A percentile compares a stretch with the other conserved stretches of the same genome.
Conservation (phyloP, 2,888 invertebrate genomes). For the Trissolcus japonicus region DNA sequence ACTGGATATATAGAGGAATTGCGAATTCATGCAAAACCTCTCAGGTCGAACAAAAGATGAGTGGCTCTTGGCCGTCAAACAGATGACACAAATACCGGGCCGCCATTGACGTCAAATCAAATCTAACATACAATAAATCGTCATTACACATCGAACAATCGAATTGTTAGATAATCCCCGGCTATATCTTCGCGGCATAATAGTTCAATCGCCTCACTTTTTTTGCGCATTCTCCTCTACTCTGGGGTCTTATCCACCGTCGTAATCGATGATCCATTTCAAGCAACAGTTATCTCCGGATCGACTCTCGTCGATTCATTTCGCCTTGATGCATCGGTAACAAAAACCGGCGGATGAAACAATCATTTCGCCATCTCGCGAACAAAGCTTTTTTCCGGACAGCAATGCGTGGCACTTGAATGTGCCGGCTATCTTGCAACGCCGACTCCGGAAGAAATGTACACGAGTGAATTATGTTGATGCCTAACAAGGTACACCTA, state of each 20-base stretch:
- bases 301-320: conserved; percentile 6
- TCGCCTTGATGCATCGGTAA: conserved; percentile 5
- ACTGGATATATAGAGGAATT: too few relatives aligned
- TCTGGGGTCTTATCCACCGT: neutral
- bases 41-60: too few relatives aligned
- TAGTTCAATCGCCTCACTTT: neutral
- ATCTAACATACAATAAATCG: too few relatives aligned
- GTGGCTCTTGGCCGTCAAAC: too few relatives aligned
- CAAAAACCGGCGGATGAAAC: conserved; percentile 37
- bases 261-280: conserved; percentile 23
- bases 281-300: conserved; percentile 22
- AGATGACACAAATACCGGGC: too few relatives aligned
- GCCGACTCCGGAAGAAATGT: conserved; percentile 47
- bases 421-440: neutral
- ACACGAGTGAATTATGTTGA: conserved; percentile 52
- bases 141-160: too few relatives aligned
- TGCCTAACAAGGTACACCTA: conserved; percentile 54
- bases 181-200: neutral
- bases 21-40: too few relatives aligned
- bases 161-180: too few relatives aligned
- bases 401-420: conserved; percentile 48
- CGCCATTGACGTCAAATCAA: too few relatives aligned
- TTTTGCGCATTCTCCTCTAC: neutral
- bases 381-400: conserved; percentile 26
- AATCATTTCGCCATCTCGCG: conserved; percentile 36